phyloP scores from a whole-genome alignment of 2,888 invertebrate species.

The Pollenia angustigena region DNA sequence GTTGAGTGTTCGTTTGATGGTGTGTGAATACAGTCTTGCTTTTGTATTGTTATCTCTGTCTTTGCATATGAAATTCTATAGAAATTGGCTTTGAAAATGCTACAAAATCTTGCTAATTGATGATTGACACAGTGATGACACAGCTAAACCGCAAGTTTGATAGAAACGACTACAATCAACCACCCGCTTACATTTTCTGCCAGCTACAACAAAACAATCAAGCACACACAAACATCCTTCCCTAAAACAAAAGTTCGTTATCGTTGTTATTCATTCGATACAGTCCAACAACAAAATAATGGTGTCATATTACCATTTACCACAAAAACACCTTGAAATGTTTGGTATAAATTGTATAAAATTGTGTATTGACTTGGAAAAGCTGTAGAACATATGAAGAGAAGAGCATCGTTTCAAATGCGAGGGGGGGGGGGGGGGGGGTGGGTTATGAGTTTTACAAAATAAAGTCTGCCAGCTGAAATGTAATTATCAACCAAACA shows the following conservation, averaged over 20 bases:
- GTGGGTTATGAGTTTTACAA: not conserved
- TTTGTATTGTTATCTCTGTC: not conserved
- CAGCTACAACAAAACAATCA: not conserved
- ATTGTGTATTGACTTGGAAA: conserved; percentile 15
- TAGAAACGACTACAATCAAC: not conserved
- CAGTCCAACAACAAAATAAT: conserved; percentile 17
- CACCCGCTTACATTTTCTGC: not conserved
- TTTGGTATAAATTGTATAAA: conserved; percentile 29
- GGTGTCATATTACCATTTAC: conserved; percentile 32
- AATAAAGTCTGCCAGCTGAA: conserved; percentile 11
- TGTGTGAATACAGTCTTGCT: not conserved
- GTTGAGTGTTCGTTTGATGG: not conserved
- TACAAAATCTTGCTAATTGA: conserved; percentile 83
- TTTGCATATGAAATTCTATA: conserved; percentile 7
- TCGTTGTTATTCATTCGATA: not conserved
- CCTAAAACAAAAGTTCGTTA: conserved; percentile 13
- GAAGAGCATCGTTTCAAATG: not conserved
- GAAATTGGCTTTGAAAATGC: conserved; percentile 75
- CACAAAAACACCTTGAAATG: conserved; percentile 42
- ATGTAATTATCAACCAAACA: conserved; percentile 29
- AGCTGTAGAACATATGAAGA: not conserved
- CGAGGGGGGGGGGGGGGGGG: too few species aligned
- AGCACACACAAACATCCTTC: not conserved
- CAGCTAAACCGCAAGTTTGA: conserved; percentile 34
- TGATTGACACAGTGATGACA: conserved; percentile 80